Evolutionary conservation across 53 echinoderm and acorn worm genomes (phyloP).

Genomic region (Hippasteria phrygiana): DNA sequence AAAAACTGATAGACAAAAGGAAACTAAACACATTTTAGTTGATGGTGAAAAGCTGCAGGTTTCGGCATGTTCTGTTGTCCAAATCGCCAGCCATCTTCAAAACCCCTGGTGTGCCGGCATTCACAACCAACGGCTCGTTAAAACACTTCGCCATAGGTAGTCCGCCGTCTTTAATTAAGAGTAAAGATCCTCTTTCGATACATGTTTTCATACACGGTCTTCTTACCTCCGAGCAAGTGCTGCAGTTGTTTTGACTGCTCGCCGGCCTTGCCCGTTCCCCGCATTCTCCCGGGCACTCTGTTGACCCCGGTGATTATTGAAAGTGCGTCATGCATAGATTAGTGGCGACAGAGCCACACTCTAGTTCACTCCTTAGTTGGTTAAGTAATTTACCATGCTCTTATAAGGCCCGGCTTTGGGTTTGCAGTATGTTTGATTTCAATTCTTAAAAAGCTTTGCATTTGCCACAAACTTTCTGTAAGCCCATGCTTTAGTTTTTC

Average conservation of each 20-base stretch:
- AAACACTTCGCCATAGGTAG: background rate
- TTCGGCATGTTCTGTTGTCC: background rate
- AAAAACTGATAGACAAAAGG: background rate
- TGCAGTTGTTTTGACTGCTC: constrained; percentile 26
- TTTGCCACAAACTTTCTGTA: too few species aligned
- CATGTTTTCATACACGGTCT: background rate
- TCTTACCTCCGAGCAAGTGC: background rate
- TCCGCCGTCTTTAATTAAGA: constrained; percentile 4
- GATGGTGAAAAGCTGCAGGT: background rate
- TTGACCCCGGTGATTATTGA: constrained; percentile 6
- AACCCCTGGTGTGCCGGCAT: background rate
- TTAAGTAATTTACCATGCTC: background rate
- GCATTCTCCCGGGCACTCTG: constrained; percentile 2
- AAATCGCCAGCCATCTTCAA: background rate
- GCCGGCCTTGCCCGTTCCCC: constrained; percentile 13
- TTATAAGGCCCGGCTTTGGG: background rate
- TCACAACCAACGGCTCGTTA: background rate
- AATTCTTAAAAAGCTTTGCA: background rate
- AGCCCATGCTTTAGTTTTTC: too few species aligned
- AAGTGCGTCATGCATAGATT: constrained; percentile 30
- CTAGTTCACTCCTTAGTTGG: constrained; percentile 1
- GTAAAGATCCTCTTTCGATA: background rate
- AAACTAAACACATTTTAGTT: background rate
- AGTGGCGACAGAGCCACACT: background rate
- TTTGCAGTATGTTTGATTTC: background rate